Percentiles rank a stretch among this genome's conserved stretches.
These are phyloP conservation scores for Cheirogaleus medius DNA, from an alignment of 2,113 vertebrate species.

Conservation along the genomic window DNA sequence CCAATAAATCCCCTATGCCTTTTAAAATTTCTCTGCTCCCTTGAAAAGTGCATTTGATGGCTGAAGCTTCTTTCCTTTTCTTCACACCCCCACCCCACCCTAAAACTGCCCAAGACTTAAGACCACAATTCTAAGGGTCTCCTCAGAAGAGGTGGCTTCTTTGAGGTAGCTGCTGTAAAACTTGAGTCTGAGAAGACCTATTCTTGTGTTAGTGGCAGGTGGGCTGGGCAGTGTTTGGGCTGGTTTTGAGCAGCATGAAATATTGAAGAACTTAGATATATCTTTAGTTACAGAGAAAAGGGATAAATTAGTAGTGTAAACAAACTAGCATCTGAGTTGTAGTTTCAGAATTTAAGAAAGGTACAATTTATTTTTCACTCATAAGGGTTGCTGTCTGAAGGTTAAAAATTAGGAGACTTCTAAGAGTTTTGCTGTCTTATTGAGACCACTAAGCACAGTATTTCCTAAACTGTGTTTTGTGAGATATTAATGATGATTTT, in stretches of 20 bases:
- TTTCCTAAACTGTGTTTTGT: constrained; percentile 40
- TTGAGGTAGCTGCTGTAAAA: not conserved
- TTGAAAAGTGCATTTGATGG: constrained; percentile 18
- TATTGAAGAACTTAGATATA: not conserved
- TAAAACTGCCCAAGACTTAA: not conserved
- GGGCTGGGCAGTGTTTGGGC: not conserved
- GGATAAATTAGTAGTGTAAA: constrained; percentile 30
- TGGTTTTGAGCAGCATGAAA: constrained; percentile 27
- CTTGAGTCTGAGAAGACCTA: not conserved
- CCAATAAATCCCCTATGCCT: not conserved
- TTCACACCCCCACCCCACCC: not conserved
- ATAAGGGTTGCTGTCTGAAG: not conserved
- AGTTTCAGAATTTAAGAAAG: constrained; percentile 50
- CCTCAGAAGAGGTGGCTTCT: not conserved
- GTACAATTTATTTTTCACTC: constrained; percentile 43
- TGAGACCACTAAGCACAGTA: constrained; percentile 28
- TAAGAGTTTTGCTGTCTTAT: constrained; percentile 23
- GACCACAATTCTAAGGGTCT: not conserved
- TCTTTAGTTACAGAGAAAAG: constrained; percentile 47
- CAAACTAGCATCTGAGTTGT: not conserved
- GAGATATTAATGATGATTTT: constrained; percentile 36
- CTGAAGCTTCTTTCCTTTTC: constrained; percentile 32
- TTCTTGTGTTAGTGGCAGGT: not conserved
- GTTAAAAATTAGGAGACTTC: constrained; percentile 9
- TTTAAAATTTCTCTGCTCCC: constrained; percentile 47